Evolutionary conservation across 2,797 vertebrate species (phyloP), one percentile per base, ranked within the genome.

Genomic region (Adelosebastes latens): DNA sequence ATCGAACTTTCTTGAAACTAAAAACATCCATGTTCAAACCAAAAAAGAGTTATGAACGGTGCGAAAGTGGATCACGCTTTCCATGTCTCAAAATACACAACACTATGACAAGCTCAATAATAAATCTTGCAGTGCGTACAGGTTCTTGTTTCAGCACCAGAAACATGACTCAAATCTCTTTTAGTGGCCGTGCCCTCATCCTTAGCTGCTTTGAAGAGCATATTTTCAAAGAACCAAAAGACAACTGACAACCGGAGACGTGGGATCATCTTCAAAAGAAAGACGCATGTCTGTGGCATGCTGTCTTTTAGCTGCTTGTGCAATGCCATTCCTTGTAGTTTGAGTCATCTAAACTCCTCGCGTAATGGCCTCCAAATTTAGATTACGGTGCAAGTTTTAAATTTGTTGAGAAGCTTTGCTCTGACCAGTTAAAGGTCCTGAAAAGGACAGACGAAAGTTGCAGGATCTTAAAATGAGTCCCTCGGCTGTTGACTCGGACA

Each of bases 231-330:
- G 77, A 85, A 81, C 65, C 77, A 88, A 92, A 91, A 67, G 53
- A 91, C 90, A 93, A 91, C 90, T 84, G 92, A 90, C 90, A 90
- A 80, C 82, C 31, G 18, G 82, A 92, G 85, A 86, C 39, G 22
- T 3, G 46, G 82, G 87, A 89, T 93, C 89, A 73, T 92, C 87
- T 93, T 94, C 85, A 91, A 92, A 93, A 90, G 88, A 66, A 91
- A 89, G 87, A 87, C 79, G 75, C 34, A 13, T 72, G 86, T 90
- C 86, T 88, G 79, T 3, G 91, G 86, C 83, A 90, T 85, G 83
- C 83, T 77, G 89, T 84, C 79, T 90, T 88, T 86, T 85, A 85
- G 86, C 82, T 85, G 83, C 85, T 75, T 70, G 53, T 83, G 82
- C 80, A 55, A 87, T 83, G 83, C 81, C 87, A 88, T 91, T 85